Evolutionary conservation across 1,140 invertebrate genomes (phyloP).

Genomic region (Aphelinus atriplicis): DNA sequence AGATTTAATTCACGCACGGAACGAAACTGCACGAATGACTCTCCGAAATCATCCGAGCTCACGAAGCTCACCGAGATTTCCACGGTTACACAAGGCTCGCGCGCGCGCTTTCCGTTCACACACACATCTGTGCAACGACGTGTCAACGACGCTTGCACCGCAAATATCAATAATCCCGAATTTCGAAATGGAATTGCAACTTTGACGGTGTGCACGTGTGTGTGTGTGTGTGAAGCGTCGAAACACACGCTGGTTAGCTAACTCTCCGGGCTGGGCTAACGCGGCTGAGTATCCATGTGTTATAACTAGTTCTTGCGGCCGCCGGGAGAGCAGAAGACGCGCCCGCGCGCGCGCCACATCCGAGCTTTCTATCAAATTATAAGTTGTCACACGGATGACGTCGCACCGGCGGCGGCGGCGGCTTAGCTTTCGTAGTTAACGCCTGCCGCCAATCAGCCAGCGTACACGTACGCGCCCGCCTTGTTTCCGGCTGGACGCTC

Average conservation of each 20-base stretch:
- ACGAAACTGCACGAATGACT: no score
- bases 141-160: no score
- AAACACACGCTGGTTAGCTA: not conserved
- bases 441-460: constrained; percentile 15
- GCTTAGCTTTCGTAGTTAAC: constrained; percentile 56
- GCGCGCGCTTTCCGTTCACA: no score
- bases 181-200: no score
- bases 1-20: no score
- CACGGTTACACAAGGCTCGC: no score
- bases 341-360: not conserved
- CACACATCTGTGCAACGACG: no score
- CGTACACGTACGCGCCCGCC: not conserved
- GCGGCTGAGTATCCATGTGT: not conserved
- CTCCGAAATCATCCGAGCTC: no score
- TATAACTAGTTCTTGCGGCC: constrained; percentile 23
- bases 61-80: no score
- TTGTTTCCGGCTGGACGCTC: not conserved
- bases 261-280: not conserved
- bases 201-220: no score
- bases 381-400: constrained; percentile 60
- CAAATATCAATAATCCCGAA: no score
- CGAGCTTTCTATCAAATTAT: constrained; percentile 58
- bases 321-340: constrained; percentile 16
- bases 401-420: constrained; percentile 45
- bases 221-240: no score